Conservation (phyloP, 1,140 invertebrate species). For the Leguminivora glycinivorella region DNA sequence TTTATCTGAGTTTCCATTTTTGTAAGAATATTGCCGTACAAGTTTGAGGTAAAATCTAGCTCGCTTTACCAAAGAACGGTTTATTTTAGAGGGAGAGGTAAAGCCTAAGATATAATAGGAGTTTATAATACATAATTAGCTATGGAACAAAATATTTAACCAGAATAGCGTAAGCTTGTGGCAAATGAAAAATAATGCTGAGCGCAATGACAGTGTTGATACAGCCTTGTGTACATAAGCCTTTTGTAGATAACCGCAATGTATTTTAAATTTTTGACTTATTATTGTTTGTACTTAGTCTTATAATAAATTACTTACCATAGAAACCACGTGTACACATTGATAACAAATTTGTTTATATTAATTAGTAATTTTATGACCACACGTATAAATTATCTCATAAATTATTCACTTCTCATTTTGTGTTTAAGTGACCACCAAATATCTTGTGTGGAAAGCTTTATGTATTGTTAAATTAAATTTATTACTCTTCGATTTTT, state of each 20-base stretch:
- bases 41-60: no score
- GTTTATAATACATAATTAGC: no score
- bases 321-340: constrained; percentile 8
- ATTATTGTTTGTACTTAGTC: constrained; percentile 26
- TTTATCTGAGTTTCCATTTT: no score
- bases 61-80: no score
- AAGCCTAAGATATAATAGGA: no score
- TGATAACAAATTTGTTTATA: background rate
- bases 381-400: background rate
- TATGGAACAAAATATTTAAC: background rate
- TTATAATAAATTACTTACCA: constrained; percentile 22
- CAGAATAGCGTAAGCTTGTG: background rate
- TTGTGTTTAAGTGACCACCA: background rate
- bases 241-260: constrained; percentile 14
- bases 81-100: no score
- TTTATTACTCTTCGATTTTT: background rate
- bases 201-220: background rate
- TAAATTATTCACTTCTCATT: background rate
- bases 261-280: background rate
- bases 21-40: no score
- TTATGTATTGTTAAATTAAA: background rate
- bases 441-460: constrained; percentile 3
- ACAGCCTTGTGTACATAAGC: constrained; percentile 13
- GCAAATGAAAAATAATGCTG: background rate
- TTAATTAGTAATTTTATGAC: background rate